Percentiles rank a stretch among this genome's conserved stretches.
phyloP scores from a whole-genome alignment of 2,888 invertebrate species.

The Invenusta paracnida region DNA sequence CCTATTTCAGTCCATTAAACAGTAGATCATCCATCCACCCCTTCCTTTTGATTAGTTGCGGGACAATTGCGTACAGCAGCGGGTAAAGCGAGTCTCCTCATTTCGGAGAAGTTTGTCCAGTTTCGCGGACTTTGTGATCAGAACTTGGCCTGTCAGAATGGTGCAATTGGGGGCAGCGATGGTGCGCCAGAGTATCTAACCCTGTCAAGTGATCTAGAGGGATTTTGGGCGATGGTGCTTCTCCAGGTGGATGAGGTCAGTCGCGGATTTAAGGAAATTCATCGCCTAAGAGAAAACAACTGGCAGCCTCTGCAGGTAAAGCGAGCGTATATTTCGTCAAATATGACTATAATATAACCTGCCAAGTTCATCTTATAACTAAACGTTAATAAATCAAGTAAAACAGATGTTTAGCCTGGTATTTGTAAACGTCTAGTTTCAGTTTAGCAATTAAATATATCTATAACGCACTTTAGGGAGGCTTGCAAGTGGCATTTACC shows the following conservation, averaged over 20 bases:
- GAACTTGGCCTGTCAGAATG: slow-evolving; percentile 65
- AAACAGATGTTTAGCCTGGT: too few species aligned
- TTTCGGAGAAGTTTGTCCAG: slow-evolving; percentile 88
- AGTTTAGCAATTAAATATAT: too few species aligned
- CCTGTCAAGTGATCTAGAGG: slow-evolving; percentile 70
- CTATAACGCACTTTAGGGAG: too few species aligned
- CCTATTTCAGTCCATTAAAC: too few species aligned
- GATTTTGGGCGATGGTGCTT: slow-evolving; percentile 96
- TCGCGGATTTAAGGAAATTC: slow-evolving; percentile 67
- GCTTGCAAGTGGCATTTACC: too few species aligned
- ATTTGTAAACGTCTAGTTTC: too few species aligned
- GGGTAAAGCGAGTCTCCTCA: slow-evolving; percentile 81
- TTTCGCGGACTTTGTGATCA: slow-evolving; percentile 75
- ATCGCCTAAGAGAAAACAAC: slow-evolving; percentile 55
- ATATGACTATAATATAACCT: too few species aligned
- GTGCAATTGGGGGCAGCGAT: background rate
- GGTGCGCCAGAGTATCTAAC: slow-evolving; percentile 16
- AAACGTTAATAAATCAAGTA: too few species aligned
- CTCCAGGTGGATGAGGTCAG: slow-evolving; percentile 82
- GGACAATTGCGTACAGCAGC: slow-evolving; percentile 80
- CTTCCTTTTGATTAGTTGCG: slow-evolving; percentile 63
- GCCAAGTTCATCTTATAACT: too few species aligned
- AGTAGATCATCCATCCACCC: background rate
- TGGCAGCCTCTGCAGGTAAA: slow-evolving; percentile 50
- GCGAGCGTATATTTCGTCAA: too few species aligned